Base-by-base conservation (phyloP, 2,113 vertebrate species). In the Puma concolor region DNA sequence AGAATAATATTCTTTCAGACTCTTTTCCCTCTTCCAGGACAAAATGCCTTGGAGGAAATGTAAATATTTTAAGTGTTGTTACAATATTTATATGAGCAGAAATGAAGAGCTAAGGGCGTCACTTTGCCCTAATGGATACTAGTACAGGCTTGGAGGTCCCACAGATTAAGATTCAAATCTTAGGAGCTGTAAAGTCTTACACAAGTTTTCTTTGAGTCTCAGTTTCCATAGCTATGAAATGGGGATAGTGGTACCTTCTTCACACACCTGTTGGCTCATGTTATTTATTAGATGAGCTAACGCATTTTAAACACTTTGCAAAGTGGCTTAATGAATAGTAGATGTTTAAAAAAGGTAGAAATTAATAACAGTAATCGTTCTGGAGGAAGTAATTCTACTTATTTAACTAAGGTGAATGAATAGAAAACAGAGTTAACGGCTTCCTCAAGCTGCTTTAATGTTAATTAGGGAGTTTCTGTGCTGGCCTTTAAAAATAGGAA, bases 61-160 rank as follows among this genome's bases (percentile, higher is more conserved):
- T 97, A 95, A 97, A 90, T 96, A 95, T 97, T 95, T 95, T 80
- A 93, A 86, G 71, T 90, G 64, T 88, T 81, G 69, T 90, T 86
- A 80, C 90, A 95, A 87, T 95, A 93, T 96, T 96, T 87, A 77
- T 71, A 64, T 57, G 82, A 92, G 77, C 21, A 95, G 92, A 95
- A 83, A 80, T 71, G 44, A 57, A 92, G 66, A 48, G 23, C 19
- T 33, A 6, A 72, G 29, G 82, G 48, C 19, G 1, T 13, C 5
- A 8, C 17, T 91, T 38, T 63, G 29, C 7, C 23, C n/a, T 77
- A 81, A 63, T n/a, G n/a, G 16, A 95, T 76, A 6, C 14, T 27
- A 38, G 41, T 54, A 15, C 9, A 31, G 63, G 38, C 60, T 91
- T 48, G 29, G 82, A 36, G 9, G 27, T 76, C 52, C 64, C n/a